Percentiles rank a stretch among this genome's conserved stretches.
Evolutionary conservation across 1,140 invertebrate genomes (phyloP).

Genomic region (Tetramorium simillimum): DNA sequence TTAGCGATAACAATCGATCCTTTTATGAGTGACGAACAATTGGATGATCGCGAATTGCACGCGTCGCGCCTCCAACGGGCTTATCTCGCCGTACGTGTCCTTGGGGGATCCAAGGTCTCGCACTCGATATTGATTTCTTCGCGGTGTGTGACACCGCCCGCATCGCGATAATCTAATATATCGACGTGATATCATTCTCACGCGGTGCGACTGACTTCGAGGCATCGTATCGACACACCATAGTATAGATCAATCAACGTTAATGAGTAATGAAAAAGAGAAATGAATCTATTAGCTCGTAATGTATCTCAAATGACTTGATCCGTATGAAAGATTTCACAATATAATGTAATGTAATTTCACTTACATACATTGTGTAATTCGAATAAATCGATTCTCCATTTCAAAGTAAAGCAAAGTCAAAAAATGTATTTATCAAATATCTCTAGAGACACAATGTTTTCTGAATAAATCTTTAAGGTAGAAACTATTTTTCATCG

Average conservation of each 20-base stretch:
- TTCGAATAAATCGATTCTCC: background rate
- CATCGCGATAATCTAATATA: conserved; percentile 46
- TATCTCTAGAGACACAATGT: background rate
- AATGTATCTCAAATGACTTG: background rate
- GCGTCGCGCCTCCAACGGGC: background rate
- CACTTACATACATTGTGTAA: background rate
- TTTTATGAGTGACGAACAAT: conserved; percentile 17
- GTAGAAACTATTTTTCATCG: background rate
- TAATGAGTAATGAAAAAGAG: background rate
- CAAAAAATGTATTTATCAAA: background rate
- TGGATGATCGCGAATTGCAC: conserved; percentile 23
- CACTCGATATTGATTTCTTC: conserved; percentile 41
- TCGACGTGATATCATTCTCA: conserved; percentile 2
- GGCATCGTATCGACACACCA: conserved; percentile 11
- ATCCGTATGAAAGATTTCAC: background rate
- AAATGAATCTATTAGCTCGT: background rate
- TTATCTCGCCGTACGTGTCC: conserved; percentile 12
- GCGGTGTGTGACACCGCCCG: background rate
- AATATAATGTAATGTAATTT: background rate
- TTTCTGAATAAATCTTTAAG: background rate
- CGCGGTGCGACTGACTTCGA: conserved; percentile 12
- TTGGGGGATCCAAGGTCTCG: conserved; percentile 36
- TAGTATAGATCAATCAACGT: conserved; percentile 12
- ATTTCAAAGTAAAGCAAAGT: background rate
- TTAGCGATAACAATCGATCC: conserved; percentile 29